Evolutionary conservation across 2,888 invertebrate species (phyloP), one percentile per base, ranked within the genome.

Genomic region (Schizotus pectinicornis): DNA sequence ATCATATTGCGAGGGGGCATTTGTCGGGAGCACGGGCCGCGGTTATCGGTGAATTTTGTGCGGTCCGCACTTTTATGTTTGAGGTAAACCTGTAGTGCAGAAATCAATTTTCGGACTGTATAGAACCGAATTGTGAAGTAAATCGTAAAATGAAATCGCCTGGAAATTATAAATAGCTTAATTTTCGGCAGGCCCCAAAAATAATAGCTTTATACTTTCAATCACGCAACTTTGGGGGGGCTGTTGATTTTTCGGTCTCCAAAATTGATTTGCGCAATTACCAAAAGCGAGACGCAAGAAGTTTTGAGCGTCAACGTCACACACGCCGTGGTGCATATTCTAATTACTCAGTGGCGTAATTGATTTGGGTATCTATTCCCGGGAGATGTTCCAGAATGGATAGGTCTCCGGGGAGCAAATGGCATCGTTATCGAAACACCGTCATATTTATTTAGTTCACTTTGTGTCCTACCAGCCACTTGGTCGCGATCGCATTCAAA

Each of bases 151-250:
- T 45, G 59, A 66, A 71, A 71, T 71, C 68, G 69, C 63, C 46
- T 58, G 71, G 71, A 71, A 71, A 69, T 71, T 69, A 71, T 71
- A 71, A 71, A 71, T 71, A 68, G 69, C 71, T 69, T 67, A 67
- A 71, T 71, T 69, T 68, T 67, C 65, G 66, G 64, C 63, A 62
- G 65, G 65, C 59, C 64, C 64, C 58, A 54, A 62, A 63, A 69
- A 50, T 53, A 58, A 41, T 51, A 47, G 47, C 41, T 46, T 30
- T 38, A n/a, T n/a, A 30, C 37, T 41, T 47, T 54, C 22, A 12
- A 32, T 11, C 47, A 41, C 47, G 32, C 47, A 54, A 6, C 5
- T 22, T 22, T 22, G 22, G 22, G 22, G 5, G 22, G 22, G 22
- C 22, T 22, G 22, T 22, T 22, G 22, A 22, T 22, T 22, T 22